A percentile compares a stretch with the other conserved stretches of the same genome.
Evolutionary conservation across 2,888 invertebrate species (phyloP).

Genomic region (Agonum fuliginosum): DNA sequence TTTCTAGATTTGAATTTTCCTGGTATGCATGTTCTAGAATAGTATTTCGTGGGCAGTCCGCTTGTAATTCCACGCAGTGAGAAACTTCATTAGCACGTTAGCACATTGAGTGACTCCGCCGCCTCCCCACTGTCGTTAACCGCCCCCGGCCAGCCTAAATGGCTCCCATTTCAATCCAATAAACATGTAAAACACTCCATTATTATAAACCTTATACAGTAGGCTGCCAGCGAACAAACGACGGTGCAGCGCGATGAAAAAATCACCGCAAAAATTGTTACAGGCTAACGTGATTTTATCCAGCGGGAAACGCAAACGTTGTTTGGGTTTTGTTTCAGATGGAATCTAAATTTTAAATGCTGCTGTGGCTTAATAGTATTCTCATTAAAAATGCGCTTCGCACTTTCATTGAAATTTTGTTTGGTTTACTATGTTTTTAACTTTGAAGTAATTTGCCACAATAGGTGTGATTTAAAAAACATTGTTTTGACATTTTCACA

Average conservation of each 20-base stretch:
- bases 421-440: no score
- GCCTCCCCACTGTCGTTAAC: constrained; percentile 11
- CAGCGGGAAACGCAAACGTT: neutral
- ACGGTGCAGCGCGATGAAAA: constrained; percentile 28
- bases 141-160: constrained; percentile 72
- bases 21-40: no score
- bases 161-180: constrained; percentile 73
- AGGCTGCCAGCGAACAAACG: constrained; percentile 23
- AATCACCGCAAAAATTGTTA: constrained; percentile 52
- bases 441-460: no score
- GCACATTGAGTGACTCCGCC: constrained; percentile 64
- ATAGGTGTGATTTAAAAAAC: no score
- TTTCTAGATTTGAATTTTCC: no score
- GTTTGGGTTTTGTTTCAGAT: constrained; percentile 38
- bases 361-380: neutral
- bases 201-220: constrained; percentile 67
- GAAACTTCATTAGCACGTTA: constrained; percentile 58
- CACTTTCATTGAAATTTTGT: no score
- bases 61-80: no score
- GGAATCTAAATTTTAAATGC: constrained; percentile 40
- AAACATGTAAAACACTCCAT: constrained; percentile 74
- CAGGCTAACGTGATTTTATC: constrained; percentile 49
- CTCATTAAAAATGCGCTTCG: no score
- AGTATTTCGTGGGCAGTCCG: no score
- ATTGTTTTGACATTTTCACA: no score